A percentile compares a stretch with the other conserved stretches of the same genome.
These are phyloP conservation scores for cat (Felis catus) DNA, from an alignment of 2,113 vertebrate genomes.

Conservation along the genomic window DNA sequence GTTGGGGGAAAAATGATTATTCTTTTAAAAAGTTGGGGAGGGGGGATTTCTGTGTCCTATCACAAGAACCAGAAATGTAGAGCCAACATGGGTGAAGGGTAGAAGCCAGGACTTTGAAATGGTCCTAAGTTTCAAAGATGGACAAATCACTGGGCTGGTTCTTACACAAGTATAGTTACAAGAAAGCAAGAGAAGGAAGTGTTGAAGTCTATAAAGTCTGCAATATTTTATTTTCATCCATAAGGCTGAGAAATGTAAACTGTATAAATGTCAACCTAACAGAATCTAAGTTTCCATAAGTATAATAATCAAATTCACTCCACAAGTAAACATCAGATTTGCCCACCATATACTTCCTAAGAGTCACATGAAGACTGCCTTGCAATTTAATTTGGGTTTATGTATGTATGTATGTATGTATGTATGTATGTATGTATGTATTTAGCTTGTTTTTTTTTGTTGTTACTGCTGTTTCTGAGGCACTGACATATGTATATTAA, in stretches of 20 bases:
- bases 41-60: background rate
- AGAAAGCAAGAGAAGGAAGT: background rate
- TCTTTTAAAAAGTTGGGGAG: background rate
- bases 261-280: background rate
- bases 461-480: background rate
- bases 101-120: background rate
- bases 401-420: too few relatives aligned
- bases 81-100: background rate
- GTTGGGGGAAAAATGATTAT: background rate
- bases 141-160: fast-evolving
- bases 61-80: background rate
- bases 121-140: background rate
- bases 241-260: background rate
- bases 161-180: background rate
- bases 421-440: too few relatives aligned
- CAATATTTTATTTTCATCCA: background rate
- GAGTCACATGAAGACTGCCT: background rate
- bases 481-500: background rate
- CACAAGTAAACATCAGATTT: background rate
- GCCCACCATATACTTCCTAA: background rate
- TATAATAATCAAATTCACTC: background rate
- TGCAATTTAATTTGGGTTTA: background rate
- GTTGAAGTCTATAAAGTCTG: background rate
- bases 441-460: background rate
- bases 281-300: background rate